Percentiles rank a stretch among this genome's conserved stretches.
Evolutionary conservation across 2,113 vertebrate species (phyloP).

Genomic region (Corynorhinus townsendii): DNA sequence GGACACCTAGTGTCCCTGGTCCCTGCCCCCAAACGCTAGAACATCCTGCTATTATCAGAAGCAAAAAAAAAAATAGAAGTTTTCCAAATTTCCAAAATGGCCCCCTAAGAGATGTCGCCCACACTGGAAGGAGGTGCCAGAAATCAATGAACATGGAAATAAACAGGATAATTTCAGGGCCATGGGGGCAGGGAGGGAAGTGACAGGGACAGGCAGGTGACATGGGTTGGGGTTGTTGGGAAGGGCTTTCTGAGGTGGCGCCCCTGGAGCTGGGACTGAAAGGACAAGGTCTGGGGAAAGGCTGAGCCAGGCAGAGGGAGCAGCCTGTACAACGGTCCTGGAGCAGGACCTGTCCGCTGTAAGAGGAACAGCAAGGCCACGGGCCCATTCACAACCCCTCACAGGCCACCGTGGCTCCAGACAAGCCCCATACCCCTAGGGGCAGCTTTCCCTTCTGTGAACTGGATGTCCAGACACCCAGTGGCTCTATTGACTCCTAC

Average conservation of each 20-base stretch:
- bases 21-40: background rate
- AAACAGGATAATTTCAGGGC: background rate
- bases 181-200: accelerated
- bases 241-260: background rate
- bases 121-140: background rate
- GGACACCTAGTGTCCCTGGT: background rate
- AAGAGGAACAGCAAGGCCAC: background rate
- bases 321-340: background rate
- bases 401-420: background rate
- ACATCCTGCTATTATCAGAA: background rate
- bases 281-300: background rate
- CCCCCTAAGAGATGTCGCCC: background rate
- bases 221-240: background rate
- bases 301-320: background rate
- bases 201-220: background rate
- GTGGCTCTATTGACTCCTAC: background rate
- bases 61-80: background rate
- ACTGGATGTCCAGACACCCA: too few relatives aligned
- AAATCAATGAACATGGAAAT: background rate
- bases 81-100: background rate
- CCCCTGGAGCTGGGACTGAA: background rate
- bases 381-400: background rate
- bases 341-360: background rate
- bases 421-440: background rate
- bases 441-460: background rate